Evolutionary conservation across 1,140 invertebrate species (phyloP), one percentile per base, ranked within the genome.

Genomic region (Acyrthosiphon pisum): DNA sequence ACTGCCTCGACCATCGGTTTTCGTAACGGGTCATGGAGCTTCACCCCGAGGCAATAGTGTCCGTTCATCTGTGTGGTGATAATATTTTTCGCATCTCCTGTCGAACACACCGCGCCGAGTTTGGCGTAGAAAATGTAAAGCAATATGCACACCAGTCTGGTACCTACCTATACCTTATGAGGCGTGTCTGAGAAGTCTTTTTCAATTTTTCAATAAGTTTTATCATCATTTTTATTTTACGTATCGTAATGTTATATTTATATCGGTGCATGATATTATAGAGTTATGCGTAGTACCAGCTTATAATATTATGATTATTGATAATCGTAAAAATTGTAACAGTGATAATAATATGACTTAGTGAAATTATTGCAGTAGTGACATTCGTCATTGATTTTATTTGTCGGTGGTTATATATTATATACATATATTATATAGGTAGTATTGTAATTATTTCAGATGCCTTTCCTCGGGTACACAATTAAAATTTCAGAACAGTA

Each of bases 1-100:
- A 46, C 41, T 35, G 41, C 35, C 41, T 41, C 50, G 88, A 56
- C n/a, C 87, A 50, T 37, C 26, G 23, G 48, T 56, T 89, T 89
- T 89, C 22, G 48, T 89, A 56, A 89, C 50, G 50, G 88, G 88
- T 89, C 88, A 89, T 6, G 35, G 50, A 89, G 50, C 88, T 53
- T 89, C 37, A 89, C 44, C 48, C 35, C 35, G 50, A 89, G 50
- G 88, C 48, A 53, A 41, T 41, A 56, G 35, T 87, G 48, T 89
- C 87, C 87, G 23, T 89, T 89, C 88, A 53, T 26, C 88, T 41
- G 88, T 89, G 23, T 35, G 50, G 20, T 35, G 48, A 89, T 53
- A 56, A 89, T 89, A 50, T 89, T n/a, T 20, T 53, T 56, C 35
- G 48, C 88, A 26, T 53, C 50, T 26, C 46, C 37, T 26, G 41